Evolutionary conservation across 2,113 vertebrate species (phyloP).

Genomic region (Notarius quadriscutis): DNA sequence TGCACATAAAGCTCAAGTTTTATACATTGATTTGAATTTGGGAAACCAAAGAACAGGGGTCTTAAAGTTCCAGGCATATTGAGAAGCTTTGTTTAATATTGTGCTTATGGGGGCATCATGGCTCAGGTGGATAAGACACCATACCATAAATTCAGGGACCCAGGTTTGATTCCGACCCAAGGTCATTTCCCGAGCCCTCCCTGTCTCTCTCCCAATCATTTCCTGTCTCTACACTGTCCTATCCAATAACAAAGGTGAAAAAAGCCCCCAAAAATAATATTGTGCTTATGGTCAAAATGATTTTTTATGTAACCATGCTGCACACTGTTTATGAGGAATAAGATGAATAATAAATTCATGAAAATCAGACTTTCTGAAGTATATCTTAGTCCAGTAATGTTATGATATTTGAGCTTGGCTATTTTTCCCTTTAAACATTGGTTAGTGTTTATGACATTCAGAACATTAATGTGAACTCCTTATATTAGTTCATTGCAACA

Average conservation of each 20-base stretch:
- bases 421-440: neutral
- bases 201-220: no score
- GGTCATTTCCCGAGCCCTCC: no score
- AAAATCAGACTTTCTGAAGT: neutral
- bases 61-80: neutral
- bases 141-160: no score
- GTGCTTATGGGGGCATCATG: neutral
- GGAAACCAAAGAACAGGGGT: neutral
- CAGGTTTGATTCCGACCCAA: no score
- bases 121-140: no score
- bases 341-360: neutral
- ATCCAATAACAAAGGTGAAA: no score
- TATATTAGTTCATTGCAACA: neutral
- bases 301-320: neutral
- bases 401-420: neutral
- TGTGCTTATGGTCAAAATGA: neutral
- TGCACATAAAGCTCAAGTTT: neutral
- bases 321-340: neutral
- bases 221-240: no score
- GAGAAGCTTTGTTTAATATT: neutral
- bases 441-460: neutral
- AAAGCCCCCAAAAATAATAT: neutral
- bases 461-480: neutral
- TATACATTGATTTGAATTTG: neutral
- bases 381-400: neutral